These are phyloP conservation scores for Paramisgurnus dabryanus DNA, from an alignment of 2,113 vertebrate species.

Conservation along the genomic window DNA sequence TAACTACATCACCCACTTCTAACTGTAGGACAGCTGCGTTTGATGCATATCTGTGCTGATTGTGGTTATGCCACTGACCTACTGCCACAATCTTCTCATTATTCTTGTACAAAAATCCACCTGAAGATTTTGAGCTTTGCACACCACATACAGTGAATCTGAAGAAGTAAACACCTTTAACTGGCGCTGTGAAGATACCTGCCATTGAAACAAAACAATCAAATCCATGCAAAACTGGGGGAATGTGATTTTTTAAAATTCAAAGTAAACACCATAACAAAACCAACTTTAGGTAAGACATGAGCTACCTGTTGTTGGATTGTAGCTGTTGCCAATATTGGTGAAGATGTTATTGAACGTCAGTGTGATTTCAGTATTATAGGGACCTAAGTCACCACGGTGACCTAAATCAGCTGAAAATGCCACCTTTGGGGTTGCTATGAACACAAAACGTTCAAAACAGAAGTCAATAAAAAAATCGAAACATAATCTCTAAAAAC, in stretches of 20 bases:
- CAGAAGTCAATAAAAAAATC: no score
- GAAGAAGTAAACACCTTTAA: constrained; percentile 40
- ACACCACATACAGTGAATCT: not conserved
- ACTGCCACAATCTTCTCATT: not conserved
- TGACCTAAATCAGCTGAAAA: constrained; percentile 24
- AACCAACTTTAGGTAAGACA: not conserved
- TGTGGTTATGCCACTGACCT: not conserved
- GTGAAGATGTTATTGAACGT: constrained; percentile 14
- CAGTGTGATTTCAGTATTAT: constrained; percentile 1
- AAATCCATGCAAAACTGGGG: no score
- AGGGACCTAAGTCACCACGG: not conserved
- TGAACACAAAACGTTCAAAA: not conserved
- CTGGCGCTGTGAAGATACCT: constrained; percentile 31
- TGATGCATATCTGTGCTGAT: constrained; percentile 1
- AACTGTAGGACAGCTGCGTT: constrained; percentile 14
- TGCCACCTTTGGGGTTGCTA: constrained; percentile 16
- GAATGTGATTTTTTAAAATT: no score
- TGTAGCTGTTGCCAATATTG: constrained; percentile 34
- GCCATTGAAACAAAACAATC: not conserved
- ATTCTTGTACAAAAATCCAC: constrained; percentile 26
- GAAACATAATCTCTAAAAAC: no score
- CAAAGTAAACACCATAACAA: no score
- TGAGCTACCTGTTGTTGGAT: constrained; percentile 20
- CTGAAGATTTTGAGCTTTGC: not conserved
- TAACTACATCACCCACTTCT: constrained; percentile 37